Base-by-base conservation (phyloP, 2,113 vertebrate genomes). In the Corydoras sp. region DNA sequence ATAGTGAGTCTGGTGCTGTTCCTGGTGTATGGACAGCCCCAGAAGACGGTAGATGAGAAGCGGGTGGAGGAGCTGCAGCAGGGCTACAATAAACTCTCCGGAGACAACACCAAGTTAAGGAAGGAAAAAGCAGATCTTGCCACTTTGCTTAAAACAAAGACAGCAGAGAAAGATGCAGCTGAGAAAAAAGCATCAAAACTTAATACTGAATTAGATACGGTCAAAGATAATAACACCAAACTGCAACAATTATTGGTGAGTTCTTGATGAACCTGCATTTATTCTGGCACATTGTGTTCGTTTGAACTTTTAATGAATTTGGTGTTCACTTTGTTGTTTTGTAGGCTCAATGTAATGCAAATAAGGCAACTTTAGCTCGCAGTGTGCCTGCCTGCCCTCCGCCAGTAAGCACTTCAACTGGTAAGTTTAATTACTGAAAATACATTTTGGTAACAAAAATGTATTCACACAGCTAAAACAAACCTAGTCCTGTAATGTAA, bases 1-100 rank as follows among this genome's bases (percentile, higher is more conserved):
- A 98, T 98, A 76, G 82, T 94, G 80, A 95, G 95, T 58, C 83
- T 98, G 54, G 94, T 98, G 80, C 92, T 98, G 0, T 97, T 98
- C 87, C 92, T 98, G 88, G 84, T 96, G 69, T 98, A 98, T 0
- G 95, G 95, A 5, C 93, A 94, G 12, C 89, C 90, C 0, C 90
- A 92, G 67, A 88, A 81, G 7, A 82, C 84, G n/a, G 92, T 91
- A 0, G 93, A 92, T 74, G 85, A 83, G 6, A 84, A 79, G 76
- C 87, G 90, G 76, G 86, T 92, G 14, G 70, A 88, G 86, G 88
- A 85, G 43, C 80, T 92, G 62, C 85, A 95, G 83, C 65, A 62
- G 54, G 85, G 76, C 30, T 82, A 87, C 0, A 86, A 90, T 54
- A 77, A 14, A 3, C 82, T 92, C 3, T 87, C 85, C 14, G 9